Percentiles rank a stretch among this genome's conserved stretches.
phyloP scores from a whole-genome alignment of 2,888 invertebrate species.

The Parnassius smintheus region DNA sequence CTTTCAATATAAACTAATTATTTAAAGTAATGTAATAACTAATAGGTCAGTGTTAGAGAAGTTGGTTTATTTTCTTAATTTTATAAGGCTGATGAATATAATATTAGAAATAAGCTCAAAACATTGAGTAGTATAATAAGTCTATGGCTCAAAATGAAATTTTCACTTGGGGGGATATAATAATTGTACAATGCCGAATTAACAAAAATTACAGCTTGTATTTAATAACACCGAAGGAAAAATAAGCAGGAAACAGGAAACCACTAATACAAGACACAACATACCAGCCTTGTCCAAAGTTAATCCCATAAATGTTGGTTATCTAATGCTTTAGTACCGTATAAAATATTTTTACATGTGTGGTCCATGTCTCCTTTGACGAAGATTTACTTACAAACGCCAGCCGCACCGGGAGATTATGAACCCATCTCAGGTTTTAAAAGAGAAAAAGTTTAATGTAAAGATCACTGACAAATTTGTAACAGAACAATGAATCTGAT shows the following conservation, averaged over 20 bases:
- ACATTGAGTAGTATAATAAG: no score
- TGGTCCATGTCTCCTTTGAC: constrained; percentile 64
- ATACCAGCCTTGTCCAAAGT: constrained; percentile 39
- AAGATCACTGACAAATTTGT: constrained; percentile 82
- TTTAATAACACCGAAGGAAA: constrained; percentile 32
- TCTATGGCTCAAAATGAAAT: no score
- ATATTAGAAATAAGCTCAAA: no score
- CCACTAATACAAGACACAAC: constrained; percentile 40
- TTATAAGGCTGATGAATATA: no score
- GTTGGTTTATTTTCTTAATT: no score
- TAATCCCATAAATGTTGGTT: constrained; percentile 40
- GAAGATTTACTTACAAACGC: constrained; percentile 69
- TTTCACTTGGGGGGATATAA: no score
- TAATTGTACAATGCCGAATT: no score
- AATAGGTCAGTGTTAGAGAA: no score
- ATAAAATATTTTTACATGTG: constrained; percentile 66
- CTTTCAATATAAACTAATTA: background rate
- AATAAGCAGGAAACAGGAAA: constrained; percentile 38
- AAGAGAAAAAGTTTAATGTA: constrained; percentile 77
- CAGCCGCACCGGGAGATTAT: constrained; percentile 67
- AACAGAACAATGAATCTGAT: constrained; percentile 81
- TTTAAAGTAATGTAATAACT: no score
- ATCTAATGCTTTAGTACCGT: constrained; percentile 46
- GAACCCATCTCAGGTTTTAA: constrained; percentile 73
- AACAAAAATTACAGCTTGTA: constrained; percentile 1